phyloP scores from a whole-genome alignment of 2,888 invertebrate species.

The Drosophila infuscata region DNA sequence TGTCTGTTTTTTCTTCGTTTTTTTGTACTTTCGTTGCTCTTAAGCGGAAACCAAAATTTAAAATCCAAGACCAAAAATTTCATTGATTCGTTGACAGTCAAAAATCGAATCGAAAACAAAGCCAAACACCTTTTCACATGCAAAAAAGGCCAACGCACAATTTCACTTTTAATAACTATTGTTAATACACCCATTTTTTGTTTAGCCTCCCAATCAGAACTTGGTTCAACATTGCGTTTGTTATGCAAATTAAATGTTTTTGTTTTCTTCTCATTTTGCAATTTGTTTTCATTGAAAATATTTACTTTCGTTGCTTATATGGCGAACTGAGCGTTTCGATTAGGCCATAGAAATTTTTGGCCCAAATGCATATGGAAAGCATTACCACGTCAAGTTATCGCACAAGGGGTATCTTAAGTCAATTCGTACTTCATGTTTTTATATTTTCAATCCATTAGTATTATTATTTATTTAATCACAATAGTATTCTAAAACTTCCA shows the following conservation, averaged over 20 bases:
- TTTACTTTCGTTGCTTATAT: slow-evolving; percentile 76
- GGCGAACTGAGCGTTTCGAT: slow-evolving; percentile 37
- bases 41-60: slow-evolving; percentile 31
- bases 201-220: slow-evolving; percentile 50
- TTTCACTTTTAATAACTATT: slow-evolving; percentile 66
- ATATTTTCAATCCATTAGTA: not conserved
- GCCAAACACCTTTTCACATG: slow-evolving; percentile 57
- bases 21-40: slow-evolving; percentile 51
- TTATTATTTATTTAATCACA: not conserved
- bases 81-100: slow-evolving; percentile 18
- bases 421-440: not conserved
- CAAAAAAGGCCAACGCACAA: slow-evolving; percentile 67
- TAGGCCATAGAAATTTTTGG: slow-evolving; percentile 53
- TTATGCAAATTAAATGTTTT: slow-evolving; percentile 65
- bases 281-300: slow-evolving; percentile 72
- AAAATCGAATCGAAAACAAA: slow-evolving; percentile 24
- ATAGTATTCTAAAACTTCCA: not conserved
- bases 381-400: not conserved
- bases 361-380: slow-evolving; percentile 22
- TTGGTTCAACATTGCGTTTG: slow-evolving; percentile 38
- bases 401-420: not conserved
- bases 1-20: not conserved
- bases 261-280: slow-evolving; percentile 19
- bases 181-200: slow-evolving; percentile 6
- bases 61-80: slow-evolving; percentile 11